Base-by-base conservation (phyloP, 2,113 vertebrate species). In the Oxyruncus cristatus region DNA sequence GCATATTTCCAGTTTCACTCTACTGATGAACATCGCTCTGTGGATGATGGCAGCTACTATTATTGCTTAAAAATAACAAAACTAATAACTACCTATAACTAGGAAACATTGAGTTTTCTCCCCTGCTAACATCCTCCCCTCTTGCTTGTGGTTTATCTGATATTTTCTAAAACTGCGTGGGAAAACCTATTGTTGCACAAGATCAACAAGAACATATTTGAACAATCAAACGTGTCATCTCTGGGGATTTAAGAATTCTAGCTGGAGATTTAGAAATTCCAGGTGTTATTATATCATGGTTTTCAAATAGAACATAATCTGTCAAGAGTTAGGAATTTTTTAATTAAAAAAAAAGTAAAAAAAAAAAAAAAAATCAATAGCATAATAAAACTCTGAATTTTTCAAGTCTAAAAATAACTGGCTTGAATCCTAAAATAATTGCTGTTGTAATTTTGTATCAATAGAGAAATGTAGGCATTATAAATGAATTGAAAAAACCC, bases 11-110 rank as follows among this genome's bases (percentile, higher is more conserved):
- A 26, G 32, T 59, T 80, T 93, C 35, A 59, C 24, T 27, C 46
- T 56, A 14, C 28, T 23, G 24, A 12, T 42, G 0, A 75, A 14
- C n/a, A 37, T 39, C n/a, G 42, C 15, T 6, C 20, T 0, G 0
- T 23, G 26, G 28, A 67, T 12, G 11, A 77, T 18, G 33, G 21
- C 4, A 76, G 61, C 53, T 66, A 22, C 46, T 33, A 14, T 4
- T 52, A 41, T 15, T 65, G 12, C 3, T 6, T 37, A 39, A 76
- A 85, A 91, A 22, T 2, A 61, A 22, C 20, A 68, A 27, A 55
- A 79, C 6, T 19, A 61, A 8, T 44, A 71, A 17, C 37, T 79
- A 10, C 11, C n/a, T 50, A 42, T n/a, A 65, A 76, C 44, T 6
- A 35, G 13, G 85, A 42, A 92, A 37, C 6, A 8, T 26, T 50